Percentiles rank a stretch among this genome's conserved stretches.
Conservation (phyloP, 2,113 vertebrate species). For the Burhinus bistriatus region DNA sequence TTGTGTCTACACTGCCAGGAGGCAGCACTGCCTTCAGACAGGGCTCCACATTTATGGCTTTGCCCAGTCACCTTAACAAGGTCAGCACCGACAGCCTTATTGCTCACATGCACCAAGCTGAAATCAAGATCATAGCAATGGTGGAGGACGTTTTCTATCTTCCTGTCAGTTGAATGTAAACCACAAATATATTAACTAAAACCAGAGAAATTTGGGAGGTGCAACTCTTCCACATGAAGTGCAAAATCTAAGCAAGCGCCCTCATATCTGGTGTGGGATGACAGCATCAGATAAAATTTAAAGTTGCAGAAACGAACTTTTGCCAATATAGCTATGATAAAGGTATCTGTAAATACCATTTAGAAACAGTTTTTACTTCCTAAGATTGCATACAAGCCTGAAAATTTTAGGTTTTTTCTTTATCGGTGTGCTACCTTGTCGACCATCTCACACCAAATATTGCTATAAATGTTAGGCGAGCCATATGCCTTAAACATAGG, state of each 20-base stretch:
- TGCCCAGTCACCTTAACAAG: neutral
- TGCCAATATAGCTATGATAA: neutral
- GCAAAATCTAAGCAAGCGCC: neutral
- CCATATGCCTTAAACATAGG: fast-evolving
- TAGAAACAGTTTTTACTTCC: neutral
- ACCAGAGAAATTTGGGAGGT: neutral
- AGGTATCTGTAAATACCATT: neutral
- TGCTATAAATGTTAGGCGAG: neutral
- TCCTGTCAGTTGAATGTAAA: neutral
- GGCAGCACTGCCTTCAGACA: neutral
- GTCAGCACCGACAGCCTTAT: neutral
- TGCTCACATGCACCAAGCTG: neutral
- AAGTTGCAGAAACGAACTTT: neutral
- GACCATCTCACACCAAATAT: neutral
- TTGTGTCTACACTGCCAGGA: neutral
- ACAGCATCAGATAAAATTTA: neutral
- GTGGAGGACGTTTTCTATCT: neutral
- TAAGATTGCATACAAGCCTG: neutral
- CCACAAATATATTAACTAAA: neutral
- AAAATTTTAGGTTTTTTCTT: neutral
- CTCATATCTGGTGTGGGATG: neutral
- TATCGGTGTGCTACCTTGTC: neutral
- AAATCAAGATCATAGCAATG: neutral
- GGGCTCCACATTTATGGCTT: neutral
- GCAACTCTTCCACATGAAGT: neutral